Evolutionary conservation across 2,888 invertebrate genomes (phyloP).

Genomic region (Melitaea athalia): DNA sequence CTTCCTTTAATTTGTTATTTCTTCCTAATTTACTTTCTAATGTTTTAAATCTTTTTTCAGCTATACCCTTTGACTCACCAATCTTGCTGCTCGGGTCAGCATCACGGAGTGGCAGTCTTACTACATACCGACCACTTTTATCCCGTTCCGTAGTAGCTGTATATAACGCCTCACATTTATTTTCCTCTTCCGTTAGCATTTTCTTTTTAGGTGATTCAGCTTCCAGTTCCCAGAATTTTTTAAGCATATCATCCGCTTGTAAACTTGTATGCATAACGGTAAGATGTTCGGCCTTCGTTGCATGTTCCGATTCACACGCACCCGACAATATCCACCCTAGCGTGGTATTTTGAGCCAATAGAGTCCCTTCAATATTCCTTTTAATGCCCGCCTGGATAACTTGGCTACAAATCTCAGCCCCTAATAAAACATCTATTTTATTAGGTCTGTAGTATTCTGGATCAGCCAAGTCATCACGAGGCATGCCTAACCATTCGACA

Average conservation of each 20-base stretch:
- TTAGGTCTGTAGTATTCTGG: constrained; percentile 3
- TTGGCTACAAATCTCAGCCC: background rate
- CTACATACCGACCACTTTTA: background rate
- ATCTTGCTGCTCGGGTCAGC: background rate
- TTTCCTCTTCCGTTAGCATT: background rate
- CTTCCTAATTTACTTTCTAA: background rate
- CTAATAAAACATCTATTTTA: constrained; percentile 2
- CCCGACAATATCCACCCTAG: constrained; percentile 4
- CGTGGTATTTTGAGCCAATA: background rate
- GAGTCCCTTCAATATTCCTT: background rate
- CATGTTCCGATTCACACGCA: background rate
- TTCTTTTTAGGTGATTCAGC: background rate
- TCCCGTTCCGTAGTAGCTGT: background rate
- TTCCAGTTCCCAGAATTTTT: constrained; percentile 4
- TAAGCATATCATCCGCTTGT: background rate
- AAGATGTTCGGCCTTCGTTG: background rate
- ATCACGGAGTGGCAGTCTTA: background rate
- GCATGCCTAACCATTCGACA: background rate
- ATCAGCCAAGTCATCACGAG: background rate
- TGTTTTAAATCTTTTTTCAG: background rate
- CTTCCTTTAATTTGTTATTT: background rate
- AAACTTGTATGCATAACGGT: background rate
- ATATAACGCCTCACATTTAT: background rate
- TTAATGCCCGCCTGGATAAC: background rate
- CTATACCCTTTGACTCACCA: background rate